phyloP scores from a whole-genome alignment of 1,140 invertebrate genomes.

The Akabosia matsudoensis region DNA sequence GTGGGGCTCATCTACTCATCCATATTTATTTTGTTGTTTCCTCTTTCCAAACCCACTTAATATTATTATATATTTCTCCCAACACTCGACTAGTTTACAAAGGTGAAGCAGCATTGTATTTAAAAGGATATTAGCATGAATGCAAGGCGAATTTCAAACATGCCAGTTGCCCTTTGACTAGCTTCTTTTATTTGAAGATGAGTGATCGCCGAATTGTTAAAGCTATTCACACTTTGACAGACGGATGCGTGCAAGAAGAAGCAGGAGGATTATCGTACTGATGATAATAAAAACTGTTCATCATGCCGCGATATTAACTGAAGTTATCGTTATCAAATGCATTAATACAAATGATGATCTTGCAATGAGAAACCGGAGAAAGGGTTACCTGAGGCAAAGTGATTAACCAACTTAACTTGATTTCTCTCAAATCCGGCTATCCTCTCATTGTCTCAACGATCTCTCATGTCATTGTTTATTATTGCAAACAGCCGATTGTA shows the following conservation, averaged over 20 bases:
- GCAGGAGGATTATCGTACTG: not conserved
- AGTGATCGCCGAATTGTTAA: constrained; percentile 15
- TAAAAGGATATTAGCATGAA: constrained; percentile 6
- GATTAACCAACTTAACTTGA: constrained; percentile 10
- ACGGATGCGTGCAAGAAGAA: not conserved
- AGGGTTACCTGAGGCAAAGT: constrained; percentile 5
- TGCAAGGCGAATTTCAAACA: not conserved
- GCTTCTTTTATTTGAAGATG: not conserved
- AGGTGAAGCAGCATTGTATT: not conserved
- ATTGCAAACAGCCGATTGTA: not conserved
- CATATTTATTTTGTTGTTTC: not conserved
- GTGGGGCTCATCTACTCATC: constrained; percentile 10
- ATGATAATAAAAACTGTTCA: not conserved
- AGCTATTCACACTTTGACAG: constrained; percentile 23
- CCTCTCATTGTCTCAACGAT: not conserved
- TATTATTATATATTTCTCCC: not conserved
- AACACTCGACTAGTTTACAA: not conserved
- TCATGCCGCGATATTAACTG: too few species aligned
- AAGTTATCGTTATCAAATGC: too few species aligned
- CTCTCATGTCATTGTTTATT: not conserved
- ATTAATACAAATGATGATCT: constrained; percentile 15
- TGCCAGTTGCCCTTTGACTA: not conserved
- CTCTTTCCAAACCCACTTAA: not conserved
- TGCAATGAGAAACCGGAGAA: not conserved
- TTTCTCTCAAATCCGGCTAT: not conserved